phyloP scores from a whole-genome alignment of 2,113 vertebrate species.

The Cynocephalus volans region DNA sequence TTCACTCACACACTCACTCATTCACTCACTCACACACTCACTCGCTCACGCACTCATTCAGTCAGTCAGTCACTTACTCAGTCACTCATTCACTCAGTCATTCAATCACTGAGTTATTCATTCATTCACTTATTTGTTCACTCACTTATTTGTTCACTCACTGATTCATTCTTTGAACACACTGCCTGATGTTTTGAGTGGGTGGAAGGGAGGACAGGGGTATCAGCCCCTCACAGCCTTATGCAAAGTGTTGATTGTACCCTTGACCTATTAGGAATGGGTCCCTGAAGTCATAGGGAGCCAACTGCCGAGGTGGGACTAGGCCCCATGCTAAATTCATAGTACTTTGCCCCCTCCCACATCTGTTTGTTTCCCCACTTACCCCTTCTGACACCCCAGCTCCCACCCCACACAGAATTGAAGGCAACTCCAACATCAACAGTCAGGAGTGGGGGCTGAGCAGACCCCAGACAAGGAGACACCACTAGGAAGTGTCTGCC shows the following conservation, averaged over 20 bases:
- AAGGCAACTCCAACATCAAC: neutral
- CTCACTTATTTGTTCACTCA: rapidly evolving
- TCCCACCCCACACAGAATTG: rapidly evolving
- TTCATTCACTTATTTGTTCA: neutral
- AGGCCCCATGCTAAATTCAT: rapidly evolving
- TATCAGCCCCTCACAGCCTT: rapidly evolving
- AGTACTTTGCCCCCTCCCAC: neutral
- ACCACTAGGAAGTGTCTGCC: rapidly evolving
- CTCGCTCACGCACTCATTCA: too few relatives aligned
- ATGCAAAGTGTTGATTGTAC: rapidly evolving
- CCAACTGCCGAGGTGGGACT: neutral
- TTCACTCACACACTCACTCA: too few relatives aligned
- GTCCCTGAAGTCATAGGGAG: too few relatives aligned
- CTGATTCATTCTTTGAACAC: neutral
- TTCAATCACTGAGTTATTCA: neutral
- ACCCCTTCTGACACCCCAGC: neutral
- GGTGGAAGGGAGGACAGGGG: rapidly evolving
- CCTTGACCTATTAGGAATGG: too few relatives aligned
- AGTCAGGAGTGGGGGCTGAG: neutral
- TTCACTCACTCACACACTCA: too few relatives aligned
- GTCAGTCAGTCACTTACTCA: too few relatives aligned
- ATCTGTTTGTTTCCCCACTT: conserved; percentile 55
- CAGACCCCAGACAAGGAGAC: neutral
- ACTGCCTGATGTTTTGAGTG: neutral
- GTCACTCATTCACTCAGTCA: too few relatives aligned